Conservation (phyloP, 2,888 invertebrate species). For the Orthonychiurus folsomi region DNA sequence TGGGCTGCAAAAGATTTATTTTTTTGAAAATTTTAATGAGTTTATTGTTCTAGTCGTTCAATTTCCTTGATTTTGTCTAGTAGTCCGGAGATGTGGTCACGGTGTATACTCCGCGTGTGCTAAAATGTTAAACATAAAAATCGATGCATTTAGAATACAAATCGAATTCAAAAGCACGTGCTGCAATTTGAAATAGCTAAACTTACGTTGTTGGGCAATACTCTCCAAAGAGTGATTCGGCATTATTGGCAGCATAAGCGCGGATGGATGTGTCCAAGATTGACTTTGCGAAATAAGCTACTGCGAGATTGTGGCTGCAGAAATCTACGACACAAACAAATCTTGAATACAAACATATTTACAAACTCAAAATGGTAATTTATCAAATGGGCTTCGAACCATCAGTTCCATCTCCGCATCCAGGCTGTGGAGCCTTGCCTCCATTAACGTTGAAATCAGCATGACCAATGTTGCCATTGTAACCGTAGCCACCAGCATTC, state of each 20-base stretch:
- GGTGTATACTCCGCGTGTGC: background rate
- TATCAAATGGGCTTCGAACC: conserved; percentile 10
- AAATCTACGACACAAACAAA: too few relatives aligned
- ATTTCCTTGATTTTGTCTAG: too few relatives aligned
- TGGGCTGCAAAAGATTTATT: too few relatives aligned
- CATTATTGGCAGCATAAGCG: background rate
- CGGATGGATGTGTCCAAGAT: conserved; percentile 11
- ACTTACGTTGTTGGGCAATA: conserved; percentile 12
- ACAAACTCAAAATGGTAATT: background rate
- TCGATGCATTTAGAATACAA: background rate
- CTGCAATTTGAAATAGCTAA: background rate
- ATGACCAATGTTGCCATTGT: conserved; percentile 10
- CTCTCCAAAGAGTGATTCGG: conserved; percentile 1
- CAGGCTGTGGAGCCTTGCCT: conserved; percentile 20
- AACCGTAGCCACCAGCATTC: conserved; percentile 17
- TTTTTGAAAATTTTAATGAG: too few relatives aligned
- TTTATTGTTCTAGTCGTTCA: too few relatives aligned
- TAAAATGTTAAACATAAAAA: background rate
- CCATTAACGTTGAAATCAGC: conserved; percentile 19
- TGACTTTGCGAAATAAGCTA: conserved; percentile 11
- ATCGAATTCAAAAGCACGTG: too few relatives aligned
- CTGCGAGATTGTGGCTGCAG: conserved; percentile 14
- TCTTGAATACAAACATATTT: too few relatives aligned
- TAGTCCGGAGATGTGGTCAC: background rate
- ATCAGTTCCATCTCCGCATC: conserved; percentile 18